Evolutionary conservation across 2,797 vertebrate species (phyloP).

Genomic region (Leuciscus waleckii): DNA sequence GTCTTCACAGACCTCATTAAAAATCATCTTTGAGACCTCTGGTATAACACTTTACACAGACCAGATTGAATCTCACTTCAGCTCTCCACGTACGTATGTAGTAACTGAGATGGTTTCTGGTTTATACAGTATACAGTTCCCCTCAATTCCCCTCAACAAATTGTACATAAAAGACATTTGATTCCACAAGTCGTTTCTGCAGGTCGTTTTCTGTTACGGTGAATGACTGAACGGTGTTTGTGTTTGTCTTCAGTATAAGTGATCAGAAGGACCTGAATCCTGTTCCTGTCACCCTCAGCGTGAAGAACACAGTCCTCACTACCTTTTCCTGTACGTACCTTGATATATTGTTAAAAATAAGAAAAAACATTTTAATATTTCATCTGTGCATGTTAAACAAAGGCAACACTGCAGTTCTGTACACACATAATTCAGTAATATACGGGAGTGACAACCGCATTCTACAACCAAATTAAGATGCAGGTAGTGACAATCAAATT

Average conservation of each 20-base stretch:
- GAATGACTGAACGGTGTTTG: background rate
- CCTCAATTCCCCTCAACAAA: background rate
- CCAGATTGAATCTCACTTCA: conserved; percentile 78
- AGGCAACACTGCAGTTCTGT: background rate
- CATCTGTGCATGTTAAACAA: background rate
- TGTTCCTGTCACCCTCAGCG: conserved; percentile 75
- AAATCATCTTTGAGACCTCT: conserved; percentile 81
- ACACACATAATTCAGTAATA: background rate
- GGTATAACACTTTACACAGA: conserved; percentile 83
- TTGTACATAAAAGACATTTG: background rate
- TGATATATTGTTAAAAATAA: background rate
- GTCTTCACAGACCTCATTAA: conserved; percentile 77
- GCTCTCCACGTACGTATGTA: conserved; percentile 85
- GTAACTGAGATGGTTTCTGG: background rate
- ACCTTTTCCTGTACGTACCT: conserved; percentile 82
- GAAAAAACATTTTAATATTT: background rate
- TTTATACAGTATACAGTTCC: background rate
- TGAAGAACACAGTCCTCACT: conserved; percentile 86
- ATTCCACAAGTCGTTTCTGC: background rate
- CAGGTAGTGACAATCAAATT: too few species aligned
- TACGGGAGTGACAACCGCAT: background rate
- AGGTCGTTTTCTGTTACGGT: background rate
- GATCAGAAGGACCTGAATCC: conserved; percentile 84
- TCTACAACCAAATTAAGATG: background rate
- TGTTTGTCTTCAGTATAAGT: conserved; percentile 80